Conservation (phyloP, 2,888 invertebrate genomes). For the Aspidiotus destructor region DNA sequence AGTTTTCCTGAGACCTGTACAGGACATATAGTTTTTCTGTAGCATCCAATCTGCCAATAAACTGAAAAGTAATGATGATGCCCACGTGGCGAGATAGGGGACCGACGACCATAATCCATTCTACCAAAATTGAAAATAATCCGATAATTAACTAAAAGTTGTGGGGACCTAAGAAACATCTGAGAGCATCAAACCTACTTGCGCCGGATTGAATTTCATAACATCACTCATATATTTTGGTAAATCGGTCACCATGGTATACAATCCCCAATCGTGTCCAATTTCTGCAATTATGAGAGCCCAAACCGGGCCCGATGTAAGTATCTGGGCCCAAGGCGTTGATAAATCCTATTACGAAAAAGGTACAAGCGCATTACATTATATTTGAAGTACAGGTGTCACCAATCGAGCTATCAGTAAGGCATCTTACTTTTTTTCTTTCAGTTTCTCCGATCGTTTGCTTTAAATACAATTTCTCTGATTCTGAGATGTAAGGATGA, state of each 20-base stretch:
- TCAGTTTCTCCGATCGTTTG: slow-evolving; percentile 50
- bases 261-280: slow-evolving; percentile 60
- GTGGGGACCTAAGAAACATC: not conserved
- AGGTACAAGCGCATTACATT: not conserved
- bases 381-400: not conserved
- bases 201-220: slow-evolving; percentile 54
- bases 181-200: slow-evolving; percentile 38
- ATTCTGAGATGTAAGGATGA: slow-evolving; percentile 63
- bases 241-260: slow-evolving; percentile 60
- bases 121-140: slow-evolving; percentile 35
- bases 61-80: slow-evolving; percentile 54
- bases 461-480: slow-evolving; percentile 57
- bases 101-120: slow-evolving; percentile 55
- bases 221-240: slow-evolving; percentile 62
- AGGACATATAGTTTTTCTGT: slow-evolving; percentile 48
- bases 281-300: slow-evolving; percentile 42
- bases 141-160: not conserved
- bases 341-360: slow-evolving; percentile 44
- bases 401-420: not conserved
- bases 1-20: slow-evolving; percentile 52
- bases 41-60: slow-evolving; percentile 60
- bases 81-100: slow-evolving; percentile 59
- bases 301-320: slow-evolving; percentile 45
- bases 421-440: slow-evolving; percentile 38
- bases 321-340: slow-evolving; percentile 62